Evolutionary conservation across 2,888 invertebrate species (phyloP).

Genomic region (Orgyia antiqua): DNA sequence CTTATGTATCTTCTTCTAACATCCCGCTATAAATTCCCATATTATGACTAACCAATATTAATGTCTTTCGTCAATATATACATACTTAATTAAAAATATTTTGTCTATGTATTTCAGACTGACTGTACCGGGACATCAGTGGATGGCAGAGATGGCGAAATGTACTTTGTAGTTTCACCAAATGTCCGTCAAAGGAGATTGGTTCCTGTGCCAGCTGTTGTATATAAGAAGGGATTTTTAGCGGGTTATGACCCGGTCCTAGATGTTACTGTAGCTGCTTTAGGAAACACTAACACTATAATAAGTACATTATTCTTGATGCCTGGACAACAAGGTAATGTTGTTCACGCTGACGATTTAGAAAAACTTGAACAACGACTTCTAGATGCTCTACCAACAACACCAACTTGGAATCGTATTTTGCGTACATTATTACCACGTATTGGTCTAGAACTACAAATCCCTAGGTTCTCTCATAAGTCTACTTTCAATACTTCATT

Average conservation of each 20-base stretch:
- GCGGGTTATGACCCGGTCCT: constrained; percentile 91
- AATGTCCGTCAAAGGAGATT: constrained; percentile 87
- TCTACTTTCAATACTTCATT: constrained; percentile 89
- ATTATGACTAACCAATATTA: too few relatives aligned
- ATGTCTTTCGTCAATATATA: too few relatives aligned
- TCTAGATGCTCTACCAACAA: constrained; percentile 81
- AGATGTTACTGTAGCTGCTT: constrained; percentile 89
- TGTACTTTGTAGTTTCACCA: constrained; percentile 91
- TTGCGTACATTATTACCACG: constrained; percentile 86
- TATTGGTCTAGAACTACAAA: constrained; percentile 87
- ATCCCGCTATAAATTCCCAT: too few relatives aligned
- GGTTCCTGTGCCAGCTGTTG: constrained; percentile 90
- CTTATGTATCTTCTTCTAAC: too few relatives aligned
- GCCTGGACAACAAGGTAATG: constrained; percentile 90
- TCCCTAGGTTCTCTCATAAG: constrained; percentile 90
- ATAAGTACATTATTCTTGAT: constrained; percentile 89
- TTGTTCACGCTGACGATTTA: constrained; percentile 87
- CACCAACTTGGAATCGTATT: constrained; percentile 85
- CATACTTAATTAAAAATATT: too few relatives aligned
- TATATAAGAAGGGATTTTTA: constrained; percentile 85
- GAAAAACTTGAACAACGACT: constrained; percentile 85
- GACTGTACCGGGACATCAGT: constrained; percentile 87
- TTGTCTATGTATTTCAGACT: too few relatives aligned
- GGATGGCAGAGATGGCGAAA: constrained; percentile 88
- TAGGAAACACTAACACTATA: constrained; percentile 83